A percentile compares a stretch with the other conserved stretches of the same genome.
Conservation (phyloP, 2,888 invertebrate genomes). For the Anarsia innoxiella region DNA sequence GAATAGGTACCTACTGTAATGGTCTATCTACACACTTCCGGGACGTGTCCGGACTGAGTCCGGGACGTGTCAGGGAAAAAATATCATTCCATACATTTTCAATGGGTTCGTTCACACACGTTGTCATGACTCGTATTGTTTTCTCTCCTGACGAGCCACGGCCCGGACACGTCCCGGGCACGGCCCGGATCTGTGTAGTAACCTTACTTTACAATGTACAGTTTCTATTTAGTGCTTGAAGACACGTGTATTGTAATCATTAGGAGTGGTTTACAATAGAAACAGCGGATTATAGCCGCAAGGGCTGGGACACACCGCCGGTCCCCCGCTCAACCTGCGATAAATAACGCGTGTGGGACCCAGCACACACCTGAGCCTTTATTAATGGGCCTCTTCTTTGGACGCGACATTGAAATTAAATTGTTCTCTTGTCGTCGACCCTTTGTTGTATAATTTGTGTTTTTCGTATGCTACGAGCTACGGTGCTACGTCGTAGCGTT, state of each 20-base stretch:
- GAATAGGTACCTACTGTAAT: too few species aligned
- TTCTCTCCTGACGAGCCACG: too few species aligned
- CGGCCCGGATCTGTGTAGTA: too few species aligned
- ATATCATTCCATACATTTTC: too few species aligned
- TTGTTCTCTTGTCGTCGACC: background rate
- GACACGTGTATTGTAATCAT: conserved; percentile 1
- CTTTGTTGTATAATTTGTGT: background rate
- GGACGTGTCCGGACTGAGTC: too few species aligned
- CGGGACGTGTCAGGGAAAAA: too few species aligned
- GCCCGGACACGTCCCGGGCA: too few species aligned
- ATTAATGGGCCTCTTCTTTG: conserved; percentile 16
- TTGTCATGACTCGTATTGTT: too few species aligned
- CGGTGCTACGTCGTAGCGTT: background rate
- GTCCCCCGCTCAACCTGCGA: background rate
- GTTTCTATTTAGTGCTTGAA: too few species aligned
- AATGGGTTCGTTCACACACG: too few species aligned
- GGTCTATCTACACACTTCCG: too few species aligned
- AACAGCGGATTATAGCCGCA: conserved; percentile 4
- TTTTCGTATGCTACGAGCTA: background rate
- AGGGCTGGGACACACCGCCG: background rate
- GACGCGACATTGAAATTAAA: conserved; percentile 2
- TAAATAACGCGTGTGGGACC: conserved; percentile 9
- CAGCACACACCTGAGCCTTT: conserved; percentile 18
- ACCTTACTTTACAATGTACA: too few species aligned
- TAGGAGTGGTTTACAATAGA: background rate